phyloP scores from a whole-genome alignment of 2,888 invertebrate genomes.

The Eupithecia centaureata region DNA sequence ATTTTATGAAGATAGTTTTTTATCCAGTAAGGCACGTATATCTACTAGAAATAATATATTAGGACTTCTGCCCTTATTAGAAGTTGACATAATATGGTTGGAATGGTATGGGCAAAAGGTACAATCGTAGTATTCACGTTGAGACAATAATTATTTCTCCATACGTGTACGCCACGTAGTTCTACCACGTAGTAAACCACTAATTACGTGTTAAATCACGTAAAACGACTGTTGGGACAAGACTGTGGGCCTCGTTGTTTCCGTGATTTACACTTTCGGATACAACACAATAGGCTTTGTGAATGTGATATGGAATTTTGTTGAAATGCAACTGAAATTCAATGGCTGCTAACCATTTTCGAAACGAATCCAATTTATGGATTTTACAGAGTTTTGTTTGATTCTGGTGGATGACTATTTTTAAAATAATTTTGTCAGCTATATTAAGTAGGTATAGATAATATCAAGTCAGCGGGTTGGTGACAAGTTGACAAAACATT shows the following conservation, averaged over 20 bases:
- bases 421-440: too few relatives aligned
- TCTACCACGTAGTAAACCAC: constrained; percentile 50
- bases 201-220: constrained; percentile 82
- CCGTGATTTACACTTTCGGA: constrained; percentile 75
- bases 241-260: constrained; percentile 63
- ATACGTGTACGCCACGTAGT: constrained; percentile 25
- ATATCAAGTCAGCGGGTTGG: too few relatives aligned
- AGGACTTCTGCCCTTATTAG: too few relatives aligned
- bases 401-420: too few relatives aligned
- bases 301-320: constrained; percentile 8
- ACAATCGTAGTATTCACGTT: constrained; percentile 12
- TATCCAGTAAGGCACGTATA: too few relatives aligned
- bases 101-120: too few relatives aligned
- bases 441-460: too few relatives aligned
- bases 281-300: constrained; percentile 47
- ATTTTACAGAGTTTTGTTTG: not conserved
- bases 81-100: too few relatives aligned
- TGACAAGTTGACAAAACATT: too few relatives aligned
- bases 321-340: not conserved
- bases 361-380: not conserved
- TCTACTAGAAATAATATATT: too few relatives aligned
- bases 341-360: not conserved
- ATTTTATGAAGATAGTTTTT: too few relatives aligned
- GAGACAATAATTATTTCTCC: constrained; percentile 20
- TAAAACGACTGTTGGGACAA: constrained; percentile 62